phyloP scores from a whole-genome alignment of 92 coral and sea anemone species.

The Zoanthus sansibaricus region DNA sequence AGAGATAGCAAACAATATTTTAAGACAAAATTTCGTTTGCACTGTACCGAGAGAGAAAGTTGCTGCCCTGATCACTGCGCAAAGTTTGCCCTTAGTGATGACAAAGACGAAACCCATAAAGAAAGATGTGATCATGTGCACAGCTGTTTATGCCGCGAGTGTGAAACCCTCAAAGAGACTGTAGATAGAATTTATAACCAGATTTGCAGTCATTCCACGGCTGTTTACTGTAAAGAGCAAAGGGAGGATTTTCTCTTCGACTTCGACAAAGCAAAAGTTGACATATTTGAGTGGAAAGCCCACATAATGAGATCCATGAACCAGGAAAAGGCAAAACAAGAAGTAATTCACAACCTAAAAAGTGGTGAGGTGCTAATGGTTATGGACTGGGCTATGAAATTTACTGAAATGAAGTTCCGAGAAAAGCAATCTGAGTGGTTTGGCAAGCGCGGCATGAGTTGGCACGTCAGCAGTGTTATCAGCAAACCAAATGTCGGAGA shows the following conservation, averaged over 20 bases:
- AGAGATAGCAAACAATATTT: too few relatives aligned
- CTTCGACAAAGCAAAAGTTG: slow-evolving; percentile 24
- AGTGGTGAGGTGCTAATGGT: neutral
- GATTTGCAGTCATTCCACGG: neutral
- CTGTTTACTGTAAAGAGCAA: slow-evolving; percentile 43
- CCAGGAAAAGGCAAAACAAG: slow-evolving; percentile 55
- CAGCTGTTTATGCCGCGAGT: neutral
- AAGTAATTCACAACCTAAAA: slow-evolving; percentile 40
- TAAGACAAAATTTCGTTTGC: slow-evolving; percentile 40
- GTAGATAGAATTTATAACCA: neutral
- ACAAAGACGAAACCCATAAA: slow-evolving; percentile 4
- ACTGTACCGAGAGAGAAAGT: slow-evolving; percentile 21
- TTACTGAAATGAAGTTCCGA: slow-evolving; percentile 13
- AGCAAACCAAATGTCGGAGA: neutral
- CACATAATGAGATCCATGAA: slow-evolving; percentile 54
- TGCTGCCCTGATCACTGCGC: slow-evolving; percentile 59
- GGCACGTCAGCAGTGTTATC: slow-evolving; percentile 32
- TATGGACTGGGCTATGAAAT: slow-evolving; percentile 35
- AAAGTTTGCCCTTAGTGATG: slow-evolving; percentile 52
- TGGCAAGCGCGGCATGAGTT: slow-evolving; percentile 31
- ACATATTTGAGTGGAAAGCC: slow-evolving; percentile 50
- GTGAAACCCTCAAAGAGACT: slow-evolving; percentile 20
- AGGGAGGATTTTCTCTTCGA: slow-evolving; percentile 54
- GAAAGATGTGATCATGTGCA: slow-evolving; percentile 31
- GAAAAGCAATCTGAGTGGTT: slow-evolving; percentile 30